These are phyloP conservation scores for Taphrorychus bicolor DNA, from an alignment of 2,888 invertebrate genomes.

Conservation along the genomic window DNA sequence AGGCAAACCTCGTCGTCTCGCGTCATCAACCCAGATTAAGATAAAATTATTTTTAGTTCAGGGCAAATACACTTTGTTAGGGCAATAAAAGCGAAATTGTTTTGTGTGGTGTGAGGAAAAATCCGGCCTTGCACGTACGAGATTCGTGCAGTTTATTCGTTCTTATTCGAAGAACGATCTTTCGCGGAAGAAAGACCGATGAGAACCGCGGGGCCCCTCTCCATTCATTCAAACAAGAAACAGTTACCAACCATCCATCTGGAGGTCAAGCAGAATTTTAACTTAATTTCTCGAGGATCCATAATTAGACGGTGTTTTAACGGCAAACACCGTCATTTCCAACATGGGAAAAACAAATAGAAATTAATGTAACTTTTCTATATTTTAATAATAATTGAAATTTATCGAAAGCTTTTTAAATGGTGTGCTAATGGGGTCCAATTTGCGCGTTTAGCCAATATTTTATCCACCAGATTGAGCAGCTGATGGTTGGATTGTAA, in stretches of 20 bases:
- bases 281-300: background rate
- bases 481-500: too few relatives aligned
- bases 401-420: background rate
- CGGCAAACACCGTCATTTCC: background rate
- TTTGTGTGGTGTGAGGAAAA: background rate
- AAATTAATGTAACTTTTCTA: background rate
- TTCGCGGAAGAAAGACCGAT: too few relatives aligned
- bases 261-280: background rate
- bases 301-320: background rate
- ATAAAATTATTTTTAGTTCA: slow-evolving; percentile 28
- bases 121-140: background rate
- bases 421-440: background rate
- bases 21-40: slow-evolving; percentile 14
- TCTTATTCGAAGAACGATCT: too few relatives aligned
- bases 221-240: background rate
- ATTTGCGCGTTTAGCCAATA: background rate
- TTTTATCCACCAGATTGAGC: too few relatives aligned
- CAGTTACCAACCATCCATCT: background rate
- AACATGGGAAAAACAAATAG: background rate
- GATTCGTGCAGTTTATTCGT: too few relatives aligned
- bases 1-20: slow-evolving; percentile 16
- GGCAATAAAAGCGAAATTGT: background rate
- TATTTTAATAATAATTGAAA: too few relatives aligned
- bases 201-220: background rate
- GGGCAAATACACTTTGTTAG: slow-evolving; percentile 16